Evolutionary conservation across 1,140 invertebrate genomes (phyloP), one percentile per base, ranked within the genome.

Genomic region (Drosophila murphyi): DNA sequence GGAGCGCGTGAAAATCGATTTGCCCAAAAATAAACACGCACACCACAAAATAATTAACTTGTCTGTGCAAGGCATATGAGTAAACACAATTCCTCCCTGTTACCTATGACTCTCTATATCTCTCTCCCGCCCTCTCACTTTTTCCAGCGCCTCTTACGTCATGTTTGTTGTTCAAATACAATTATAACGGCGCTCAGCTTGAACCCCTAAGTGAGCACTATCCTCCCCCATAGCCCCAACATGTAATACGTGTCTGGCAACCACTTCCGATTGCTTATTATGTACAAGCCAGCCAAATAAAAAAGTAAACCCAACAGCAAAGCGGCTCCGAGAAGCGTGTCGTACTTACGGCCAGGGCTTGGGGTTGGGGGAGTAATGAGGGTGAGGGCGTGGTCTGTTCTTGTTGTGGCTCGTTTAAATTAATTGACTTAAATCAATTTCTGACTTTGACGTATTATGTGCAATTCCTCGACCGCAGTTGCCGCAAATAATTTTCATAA

Each of bases 361-460:
- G 37, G 34, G 63, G 37, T n/a, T n/a, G 39, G 43, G 60, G 31
- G 61, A 45, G 20, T 3, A 7, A n/a, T 41, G 67, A 34, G 39
- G 63, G 57, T 52, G 62, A 34, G 68, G 55, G 47, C 64, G 51
- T 57, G 48, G 37, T 31, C 61, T 71, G 57, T 69, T 77, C 67
- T 79, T 80, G 80, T 77, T 77, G 64, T 68, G 63, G 71, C 56
- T 85, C 69, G 80, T 83, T 81, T 75, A 85, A 89, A 89, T 89
- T 89, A 89, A 89, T 89, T 81, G 85, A 81, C 85, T 89, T 90
- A 81, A 89, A 89, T 89, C 85, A 89, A 89, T 89, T 89, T 81
- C 85, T 85, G 86, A 90, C 85, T 89, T 85, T 88, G 85, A 88
- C 87, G 80, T 89, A 88, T 83, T 80, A 59, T 61, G 68, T 59